Base-by-base conservation (phyloP, 2,113 vertebrate species). In the Pleuronectes platessa region DNA sequence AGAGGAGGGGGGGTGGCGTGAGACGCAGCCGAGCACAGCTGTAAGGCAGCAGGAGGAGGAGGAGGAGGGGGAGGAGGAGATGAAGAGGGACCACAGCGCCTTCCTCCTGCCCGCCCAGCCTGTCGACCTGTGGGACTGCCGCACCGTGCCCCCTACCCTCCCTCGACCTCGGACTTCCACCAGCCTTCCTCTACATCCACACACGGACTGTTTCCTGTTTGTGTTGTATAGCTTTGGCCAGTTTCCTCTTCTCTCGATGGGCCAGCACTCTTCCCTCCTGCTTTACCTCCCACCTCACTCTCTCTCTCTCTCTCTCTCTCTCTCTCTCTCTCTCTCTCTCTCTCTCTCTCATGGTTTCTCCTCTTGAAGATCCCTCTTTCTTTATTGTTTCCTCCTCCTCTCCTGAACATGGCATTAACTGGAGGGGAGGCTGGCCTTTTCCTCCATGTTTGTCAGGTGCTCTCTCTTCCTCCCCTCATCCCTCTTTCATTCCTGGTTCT, bases 351-450 rank as follows among this genome's bases (percentile, higher is more conserved):
- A 6, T 31, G 10, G 42, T 58, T 61, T 31, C 21, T 67, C 61
- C 59, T 79, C 74, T 81, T 42, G 40, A 3, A 42, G 40, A 42
- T 79, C 71, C 76, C 21, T 21, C 4, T 58, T 27, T 26, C 23
- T 58, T 27, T 81, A 83, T 86, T 14, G 21, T 9, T 4, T 68
- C 61, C 65, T 79, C 75, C 81, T 82, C 83, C 88, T 86, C 81
- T 87, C 84, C 84, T 78, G 53, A 81, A 87, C 85, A 59, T 83
- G 90, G 70, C 89, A 87, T 90, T 87, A 88, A 78, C 86, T 89
- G 74, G 90, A 87, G 90, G 90, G 87, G 91, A 85, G 90, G 93
- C 93, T 89, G 93, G 93, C 84, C 93, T 93, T 93, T 92, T 93
- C 88, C 93, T 92, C 90, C 88, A 91, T 26, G 85, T 90, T 90